Evolutionary conservation across 2,113 vertebrate species (phyloP).

Genomic region (Ctenomys sociabilis): DNA sequence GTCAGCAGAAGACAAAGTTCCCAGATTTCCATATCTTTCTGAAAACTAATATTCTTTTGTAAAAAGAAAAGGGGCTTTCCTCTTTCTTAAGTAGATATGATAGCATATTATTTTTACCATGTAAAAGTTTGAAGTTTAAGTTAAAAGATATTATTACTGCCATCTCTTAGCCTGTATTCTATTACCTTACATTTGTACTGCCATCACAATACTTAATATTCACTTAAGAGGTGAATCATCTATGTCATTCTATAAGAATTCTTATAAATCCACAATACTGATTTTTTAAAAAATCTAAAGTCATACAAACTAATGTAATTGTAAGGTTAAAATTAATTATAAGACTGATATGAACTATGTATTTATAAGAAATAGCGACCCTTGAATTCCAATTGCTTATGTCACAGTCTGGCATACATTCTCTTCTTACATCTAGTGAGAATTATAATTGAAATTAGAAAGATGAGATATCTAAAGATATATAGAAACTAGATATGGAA

Average conservation of each 20-base stretch:
- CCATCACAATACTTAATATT: neutral
- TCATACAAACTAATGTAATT: neutral
- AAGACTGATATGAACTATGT: conserved; percentile 13
- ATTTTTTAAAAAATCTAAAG: neutral
- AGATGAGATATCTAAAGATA: conserved; percentile 1
- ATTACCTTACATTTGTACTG: neutral
- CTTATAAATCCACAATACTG: neutral
- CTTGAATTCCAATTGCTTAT: neutral
- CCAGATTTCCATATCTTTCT: neutral
- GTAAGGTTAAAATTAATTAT: conserved; percentile 55
- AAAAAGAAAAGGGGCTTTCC: neutral
- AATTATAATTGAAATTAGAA: conserved; percentile 55
- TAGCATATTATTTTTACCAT: neutral
- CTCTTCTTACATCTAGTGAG: neutral
- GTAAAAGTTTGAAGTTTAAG: neutral
- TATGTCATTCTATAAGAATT: neutral
- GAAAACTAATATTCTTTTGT: neutral
- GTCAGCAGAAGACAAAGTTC: neutral
- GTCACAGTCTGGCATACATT: neutral
- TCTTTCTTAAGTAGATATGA: neutral
- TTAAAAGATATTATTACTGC: neutral
- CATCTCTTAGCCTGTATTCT: neutral
- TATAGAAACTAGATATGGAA: conserved; percentile 2
- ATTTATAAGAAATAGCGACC: conserved; percentile 41
- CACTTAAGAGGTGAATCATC: neutral